Percentiles rank a stretch among this genome's conserved stretches.
Evolutionary conservation across 2,888 invertebrate species (phyloP).

Genomic region (Limnephilus rhombicus): DNA sequence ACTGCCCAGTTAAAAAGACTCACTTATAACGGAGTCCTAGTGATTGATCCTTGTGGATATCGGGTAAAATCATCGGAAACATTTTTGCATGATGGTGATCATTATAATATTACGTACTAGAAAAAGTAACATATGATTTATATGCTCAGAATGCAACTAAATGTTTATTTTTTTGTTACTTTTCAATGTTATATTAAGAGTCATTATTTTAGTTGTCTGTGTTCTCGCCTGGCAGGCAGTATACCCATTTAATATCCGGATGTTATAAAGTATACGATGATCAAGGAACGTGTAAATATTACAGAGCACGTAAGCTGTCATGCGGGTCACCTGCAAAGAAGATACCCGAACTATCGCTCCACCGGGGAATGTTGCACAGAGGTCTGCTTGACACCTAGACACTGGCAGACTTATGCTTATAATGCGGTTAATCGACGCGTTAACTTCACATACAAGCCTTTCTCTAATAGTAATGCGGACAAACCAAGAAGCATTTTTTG

Average conservation of each 20-base stretch:
- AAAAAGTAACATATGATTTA: not conserved
- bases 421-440: not conserved
- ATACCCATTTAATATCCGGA: slow-evolving; percentile 26
- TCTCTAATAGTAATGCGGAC: no score
- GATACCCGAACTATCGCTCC: slow-evolving; percentile 48
- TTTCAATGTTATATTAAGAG: not conserved
- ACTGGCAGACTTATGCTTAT: not conserved
- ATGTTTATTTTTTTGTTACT: not conserved
- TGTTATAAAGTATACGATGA: slow-evolving; percentile 47
- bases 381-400: not conserved
- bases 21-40: no score
- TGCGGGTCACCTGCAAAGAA: slow-evolving; percentile 61
- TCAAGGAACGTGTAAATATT: slow-evolving; percentile 59
- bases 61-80: no score
- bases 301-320: slow-evolving; percentile 48
- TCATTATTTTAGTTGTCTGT: not conserved
- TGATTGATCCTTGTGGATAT: no score
- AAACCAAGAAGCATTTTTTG: no score
- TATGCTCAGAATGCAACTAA: not conserved
- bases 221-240: slow-evolving; percentile 12
- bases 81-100: no score
- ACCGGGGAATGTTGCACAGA: not conserved
- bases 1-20: no score
- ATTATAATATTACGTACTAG: no score
- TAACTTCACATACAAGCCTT: no score